Conservation (phyloP, 2,797 vertebrate species). For the Streptopelia turtur region DNA sequence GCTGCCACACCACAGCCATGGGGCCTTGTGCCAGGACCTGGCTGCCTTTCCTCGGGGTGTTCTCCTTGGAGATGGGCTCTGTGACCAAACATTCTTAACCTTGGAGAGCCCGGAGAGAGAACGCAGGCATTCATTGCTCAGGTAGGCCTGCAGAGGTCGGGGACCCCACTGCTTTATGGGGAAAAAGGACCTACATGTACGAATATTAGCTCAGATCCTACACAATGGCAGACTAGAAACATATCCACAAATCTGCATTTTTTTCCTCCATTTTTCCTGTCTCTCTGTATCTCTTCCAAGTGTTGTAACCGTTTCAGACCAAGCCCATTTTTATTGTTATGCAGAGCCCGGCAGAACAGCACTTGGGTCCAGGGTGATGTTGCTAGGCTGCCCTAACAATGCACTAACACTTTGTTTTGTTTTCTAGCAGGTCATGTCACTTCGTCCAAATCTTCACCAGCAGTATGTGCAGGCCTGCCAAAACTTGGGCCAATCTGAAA, state of each 20-base stretch:
- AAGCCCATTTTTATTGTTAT: background rate
- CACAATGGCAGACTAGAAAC: accelerated
- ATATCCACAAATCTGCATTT: accelerated
- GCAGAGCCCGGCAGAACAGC: background rate
- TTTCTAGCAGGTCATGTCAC: slow-evolving; percentile 44
- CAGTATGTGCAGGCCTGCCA: slow-evolving; percentile 77
- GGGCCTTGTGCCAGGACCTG: background rate
- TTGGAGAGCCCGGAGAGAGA: background rate
- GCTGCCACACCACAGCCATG: background rate
- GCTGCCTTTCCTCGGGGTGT: accelerated
- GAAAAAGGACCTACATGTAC: background rate
- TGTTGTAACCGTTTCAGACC: background rate
- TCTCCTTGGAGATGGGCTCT: background rate
- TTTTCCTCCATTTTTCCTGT: background rate
- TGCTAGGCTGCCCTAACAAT: background rate
- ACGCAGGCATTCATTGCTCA: accelerated
- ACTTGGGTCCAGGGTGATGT: background rate
- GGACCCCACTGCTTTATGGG: background rate
- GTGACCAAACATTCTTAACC: accelerated
- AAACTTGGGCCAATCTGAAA: slow-evolving; percentile 61
- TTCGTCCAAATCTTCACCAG: slow-evolving; percentile 24
- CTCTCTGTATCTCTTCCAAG: background rate
- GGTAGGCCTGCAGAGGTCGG: background rate
- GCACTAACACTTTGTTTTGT: background rate
- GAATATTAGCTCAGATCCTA: background rate